Evolutionary conservation across 1,140 invertebrate genomes (phyloP).

Genomic region (Magallana gigas): DNA sequence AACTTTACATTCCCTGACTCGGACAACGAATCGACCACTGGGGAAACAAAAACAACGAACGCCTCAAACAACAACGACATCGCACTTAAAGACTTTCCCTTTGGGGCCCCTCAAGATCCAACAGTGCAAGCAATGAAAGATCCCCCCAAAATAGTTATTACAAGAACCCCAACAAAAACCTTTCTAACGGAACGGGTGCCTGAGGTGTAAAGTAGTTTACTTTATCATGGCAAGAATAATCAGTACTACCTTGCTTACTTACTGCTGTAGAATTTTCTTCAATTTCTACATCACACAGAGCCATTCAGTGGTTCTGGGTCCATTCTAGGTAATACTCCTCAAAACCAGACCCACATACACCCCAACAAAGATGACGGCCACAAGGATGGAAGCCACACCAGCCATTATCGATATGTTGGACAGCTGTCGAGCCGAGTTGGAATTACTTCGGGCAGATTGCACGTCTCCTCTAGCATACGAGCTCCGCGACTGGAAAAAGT

Average conservation of each 20-base stretch:
- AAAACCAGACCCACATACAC: conserved; percentile 64
- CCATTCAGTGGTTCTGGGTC: not conserved
- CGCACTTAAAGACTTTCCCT: not conserved
- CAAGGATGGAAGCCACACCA: conserved; percentile 60
- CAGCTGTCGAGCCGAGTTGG: conserved; percentile 61
- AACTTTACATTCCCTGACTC: conserved; percentile 7
- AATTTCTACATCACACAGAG: no score
- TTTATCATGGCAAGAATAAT: no score
- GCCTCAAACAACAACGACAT: conserved; percentile 7
- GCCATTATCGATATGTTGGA: conserved; percentile 64
- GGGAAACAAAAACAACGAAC: not conserved
- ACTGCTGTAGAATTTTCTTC: no score
- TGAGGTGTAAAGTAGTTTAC: not conserved
- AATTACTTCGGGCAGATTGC: conserved; percentile 44
- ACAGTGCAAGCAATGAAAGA: not conserved
- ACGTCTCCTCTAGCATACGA: conserved; percentile 65
- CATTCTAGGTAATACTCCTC: not conserved
- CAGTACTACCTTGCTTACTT: no score
- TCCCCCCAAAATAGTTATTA: conserved; percentile 25
- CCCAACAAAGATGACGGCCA: conserved; percentile 60
- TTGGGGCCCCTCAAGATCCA: not conserved
- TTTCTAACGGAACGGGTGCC: not conserved
- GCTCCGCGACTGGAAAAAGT: conserved; percentile 60
- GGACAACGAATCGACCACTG: not conserved
- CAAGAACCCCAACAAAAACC: not conserved